A percentile compares a stretch with the other conserved stretches of the same genome.
Conservation (phyloP, 2,113 vertebrate species). For the Antigone vipio region DNA sequence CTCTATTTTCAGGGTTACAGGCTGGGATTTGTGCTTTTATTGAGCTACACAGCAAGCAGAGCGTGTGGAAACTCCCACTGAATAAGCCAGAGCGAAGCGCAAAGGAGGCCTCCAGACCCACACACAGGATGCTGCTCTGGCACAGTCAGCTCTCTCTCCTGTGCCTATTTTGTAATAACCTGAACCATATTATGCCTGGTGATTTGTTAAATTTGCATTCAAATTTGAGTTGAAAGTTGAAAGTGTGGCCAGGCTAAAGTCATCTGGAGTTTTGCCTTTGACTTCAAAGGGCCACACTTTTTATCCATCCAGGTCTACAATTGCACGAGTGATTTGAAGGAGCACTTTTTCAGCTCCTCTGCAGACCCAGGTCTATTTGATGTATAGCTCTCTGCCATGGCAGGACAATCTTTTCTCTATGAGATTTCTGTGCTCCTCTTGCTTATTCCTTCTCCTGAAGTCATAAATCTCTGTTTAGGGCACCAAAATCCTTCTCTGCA, state of each 20-base stretch:
- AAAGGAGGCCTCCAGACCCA: neutral
- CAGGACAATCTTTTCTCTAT: neutral
- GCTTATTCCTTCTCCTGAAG: neutral
- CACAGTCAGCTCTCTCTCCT: neutral
- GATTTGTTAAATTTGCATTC: conserved; percentile 38
- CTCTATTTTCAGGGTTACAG: neutral
- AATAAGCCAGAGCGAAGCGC: neutral
- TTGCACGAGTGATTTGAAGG: neutral
- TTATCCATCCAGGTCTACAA: neutral
- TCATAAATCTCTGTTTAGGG: conserved; percentile 36
- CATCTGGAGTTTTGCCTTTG: conserved; percentile 18
- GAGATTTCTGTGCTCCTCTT: neutral
- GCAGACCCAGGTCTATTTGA: neutral
- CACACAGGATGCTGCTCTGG: neutral
- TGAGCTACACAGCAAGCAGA: neutral
- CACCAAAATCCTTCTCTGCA: neutral
- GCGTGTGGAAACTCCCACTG: neutral
- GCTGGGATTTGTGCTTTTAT: neutral
- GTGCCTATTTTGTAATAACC: neutral
- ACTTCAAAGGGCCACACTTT: conserved; percentile 25
- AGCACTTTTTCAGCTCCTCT: neutral
- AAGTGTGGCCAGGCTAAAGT: neutral
- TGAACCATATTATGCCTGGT: neutral
- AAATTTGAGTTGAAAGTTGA: conserved; percentile 4
- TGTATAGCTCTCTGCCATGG: neutral